A percentile compares a stretch with the other conserved stretches of the same genome.
Evolutionary conservation across 92 coral and sea anemone genomes (phyloP).

Genomic region (Chrysogorgia sp.): DNA sequence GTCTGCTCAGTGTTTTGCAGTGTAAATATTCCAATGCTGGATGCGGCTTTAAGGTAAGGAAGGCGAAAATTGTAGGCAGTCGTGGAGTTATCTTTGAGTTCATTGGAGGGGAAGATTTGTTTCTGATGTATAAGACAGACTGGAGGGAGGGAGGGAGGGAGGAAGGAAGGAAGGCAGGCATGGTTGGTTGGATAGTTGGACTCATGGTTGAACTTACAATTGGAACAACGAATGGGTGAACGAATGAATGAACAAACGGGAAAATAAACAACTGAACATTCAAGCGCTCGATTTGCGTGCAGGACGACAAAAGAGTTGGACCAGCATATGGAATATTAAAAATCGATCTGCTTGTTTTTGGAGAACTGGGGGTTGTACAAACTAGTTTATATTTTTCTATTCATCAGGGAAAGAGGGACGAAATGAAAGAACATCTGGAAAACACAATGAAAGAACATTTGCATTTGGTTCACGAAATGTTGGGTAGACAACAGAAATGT

Average conservation of each 20-base stretch:
- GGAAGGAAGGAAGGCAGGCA: slow-evolving; percentile 7
- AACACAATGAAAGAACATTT: slow-evolving; percentile 70
- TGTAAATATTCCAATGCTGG: slow-evolving; percentile 92
- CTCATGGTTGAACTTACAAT: background rate
- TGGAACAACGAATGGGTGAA: background rate
- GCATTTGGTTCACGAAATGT: slow-evolving; percentile 66
- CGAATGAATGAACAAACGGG: background rate
- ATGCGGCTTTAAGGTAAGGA: slow-evolving; percentile 81
- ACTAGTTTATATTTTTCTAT: background rate
- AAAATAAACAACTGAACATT: too few species aligned
- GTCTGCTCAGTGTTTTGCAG: slow-evolving; percentile 76
- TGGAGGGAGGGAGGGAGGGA: background rate
- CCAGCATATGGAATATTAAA: too few species aligned
- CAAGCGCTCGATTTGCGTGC: too few species aligned
- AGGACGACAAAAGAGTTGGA: too few species aligned
- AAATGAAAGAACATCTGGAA: slow-evolving; percentile 78
- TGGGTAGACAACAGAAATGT: slow-evolving; percentile 78
- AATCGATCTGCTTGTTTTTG: too few species aligned
- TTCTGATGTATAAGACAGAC: background rate
- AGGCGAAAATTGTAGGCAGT: background rate
- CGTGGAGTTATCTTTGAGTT: background rate
- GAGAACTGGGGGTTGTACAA: too few species aligned
- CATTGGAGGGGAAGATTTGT: background rate
- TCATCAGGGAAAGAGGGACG: slow-evolving; percentile 77
- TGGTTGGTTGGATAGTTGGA: background rate